Evolutionary conservation across 2,797 vertebrate genomes (phyloP).

Genomic region (Malacoctenus gilli): DNA sequence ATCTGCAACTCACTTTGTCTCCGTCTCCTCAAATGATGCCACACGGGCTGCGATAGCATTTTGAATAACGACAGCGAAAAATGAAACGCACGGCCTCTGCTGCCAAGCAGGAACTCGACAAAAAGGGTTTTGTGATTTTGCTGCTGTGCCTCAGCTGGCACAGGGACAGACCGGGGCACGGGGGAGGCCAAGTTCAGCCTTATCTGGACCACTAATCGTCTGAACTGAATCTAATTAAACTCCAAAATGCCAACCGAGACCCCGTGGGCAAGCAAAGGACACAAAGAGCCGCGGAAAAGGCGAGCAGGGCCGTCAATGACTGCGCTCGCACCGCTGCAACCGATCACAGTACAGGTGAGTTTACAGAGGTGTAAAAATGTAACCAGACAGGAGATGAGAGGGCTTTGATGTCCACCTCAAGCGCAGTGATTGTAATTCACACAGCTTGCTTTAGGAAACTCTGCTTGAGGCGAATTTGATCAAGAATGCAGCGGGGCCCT

Average conservation of each 20-base stretch:
- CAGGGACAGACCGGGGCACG: conserved; percentile 19
- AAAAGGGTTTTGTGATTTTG: conserved; percentile 21
- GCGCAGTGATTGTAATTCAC: conserved; percentile 58
- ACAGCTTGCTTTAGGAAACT: conserved; percentile 43
- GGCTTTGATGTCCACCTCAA: conserved; percentile 58
- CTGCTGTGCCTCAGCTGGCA: conserved; percentile 34
- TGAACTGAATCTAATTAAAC: conserved; percentile 68
- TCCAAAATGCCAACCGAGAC: conserved; percentile 53
- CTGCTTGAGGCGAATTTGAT: conserved; percentile 56
- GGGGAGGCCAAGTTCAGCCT: conserved; percentile 37
- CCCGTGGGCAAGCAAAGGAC: conserved; percentile 34
- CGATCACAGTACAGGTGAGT: conserved; percentile 39
- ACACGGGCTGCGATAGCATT: conserved; percentile 32
- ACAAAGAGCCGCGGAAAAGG: conserved; percentile 32
- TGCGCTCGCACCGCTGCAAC: conserved; percentile 1
- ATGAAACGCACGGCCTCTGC: conserved; percentile 36
- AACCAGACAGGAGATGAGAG: conserved; percentile 28
- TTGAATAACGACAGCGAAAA: conserved; percentile 50
- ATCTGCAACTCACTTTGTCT: conserved; percentile 37
- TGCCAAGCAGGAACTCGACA: conserved; percentile 31
- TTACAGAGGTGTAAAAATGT: conserved; percentile 21
- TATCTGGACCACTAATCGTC: conserved; percentile 62
- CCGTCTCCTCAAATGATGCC: conserved; percentile 33
- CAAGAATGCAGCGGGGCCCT: conserved; percentile 49
- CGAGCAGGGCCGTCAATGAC: conserved; percentile 10